Evolutionary conservation across 2,797 vertebrate species (phyloP).

Genomic region (Pseudochirops cupreus): DNA sequence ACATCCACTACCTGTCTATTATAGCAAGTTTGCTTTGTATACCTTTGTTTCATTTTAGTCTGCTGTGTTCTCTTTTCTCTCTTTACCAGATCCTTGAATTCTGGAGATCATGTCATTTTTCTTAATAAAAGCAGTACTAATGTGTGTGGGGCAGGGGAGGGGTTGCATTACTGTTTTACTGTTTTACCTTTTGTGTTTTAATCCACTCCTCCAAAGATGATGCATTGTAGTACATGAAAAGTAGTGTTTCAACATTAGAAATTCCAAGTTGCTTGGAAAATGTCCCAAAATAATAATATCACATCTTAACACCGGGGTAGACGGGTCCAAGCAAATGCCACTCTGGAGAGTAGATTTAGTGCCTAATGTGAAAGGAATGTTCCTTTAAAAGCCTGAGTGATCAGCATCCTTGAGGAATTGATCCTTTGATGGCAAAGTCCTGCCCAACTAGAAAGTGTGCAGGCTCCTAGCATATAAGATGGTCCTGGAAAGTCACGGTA

Average conservation of each 20-base stretch:
- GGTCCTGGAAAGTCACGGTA: background rate
- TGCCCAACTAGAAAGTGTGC: background rate
- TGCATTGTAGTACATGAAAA: background rate
- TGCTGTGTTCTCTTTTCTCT: background rate
- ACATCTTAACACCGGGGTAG: conserved; percentile 5
- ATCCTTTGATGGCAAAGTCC: background rate
- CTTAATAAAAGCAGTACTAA: background rate
- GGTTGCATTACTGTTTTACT: background rate
- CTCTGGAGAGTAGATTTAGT: background rate
- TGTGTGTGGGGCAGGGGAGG: too few relatives aligned
- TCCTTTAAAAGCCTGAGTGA: conserved; percentile 6
- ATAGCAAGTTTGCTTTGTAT: background rate
- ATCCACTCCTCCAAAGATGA: background rate
- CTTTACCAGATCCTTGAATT: background rate
- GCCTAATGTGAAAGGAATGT: background rate
- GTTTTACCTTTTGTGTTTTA: background rate
- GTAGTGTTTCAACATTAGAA: background rate
- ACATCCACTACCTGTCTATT: background rate
- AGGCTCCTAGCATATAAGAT: background rate
- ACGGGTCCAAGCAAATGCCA: background rate
- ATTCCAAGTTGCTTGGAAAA: conserved; percentile 5
- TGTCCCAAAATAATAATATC: conserved; percentile 13
- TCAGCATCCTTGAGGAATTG: background rate
- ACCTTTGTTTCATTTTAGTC: conserved; percentile 27
- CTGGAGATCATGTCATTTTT: background rate